Percentiles rank a stretch among this genome's conserved stretches.
phyloP scores from a whole-genome alignment of 2,888 invertebrate genomes.

The Agrotis segetum region DNA sequence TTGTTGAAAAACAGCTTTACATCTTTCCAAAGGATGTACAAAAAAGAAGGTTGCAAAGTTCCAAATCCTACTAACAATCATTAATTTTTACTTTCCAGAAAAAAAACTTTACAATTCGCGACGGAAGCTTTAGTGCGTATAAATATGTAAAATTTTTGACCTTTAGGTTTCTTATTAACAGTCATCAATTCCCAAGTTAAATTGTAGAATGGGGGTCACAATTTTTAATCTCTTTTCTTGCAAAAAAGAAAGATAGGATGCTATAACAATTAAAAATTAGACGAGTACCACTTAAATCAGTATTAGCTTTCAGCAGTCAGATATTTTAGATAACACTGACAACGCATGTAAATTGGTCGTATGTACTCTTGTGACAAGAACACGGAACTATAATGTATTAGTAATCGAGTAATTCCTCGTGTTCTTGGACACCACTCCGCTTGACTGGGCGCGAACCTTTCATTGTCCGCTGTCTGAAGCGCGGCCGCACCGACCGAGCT shows the following conservation, averaged over 20 bases:
- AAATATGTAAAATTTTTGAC: too few species aligned
- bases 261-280: not conserved
- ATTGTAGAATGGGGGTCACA: not conserved
- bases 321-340: not conserved
- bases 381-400: conserved; percentile 75
- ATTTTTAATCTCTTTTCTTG: too few species aligned
- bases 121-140: too few species aligned
- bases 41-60: too few species aligned
- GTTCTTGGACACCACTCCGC: conserved; percentile 67
- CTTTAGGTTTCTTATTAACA: too few species aligned
- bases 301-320: too few species aligned
- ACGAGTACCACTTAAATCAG: not conserved
- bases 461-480: conserved; percentile 58
- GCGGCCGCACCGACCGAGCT: conserved; percentile 45
- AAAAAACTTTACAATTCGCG: too few species aligned
- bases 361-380: conserved; percentile 54
- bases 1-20: too few species aligned
- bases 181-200: too few species aligned
- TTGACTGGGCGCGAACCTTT: conserved; percentile 70
- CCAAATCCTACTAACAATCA: too few species aligned
- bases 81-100: too few species aligned
- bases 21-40: too few species aligned
- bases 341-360: conserved; percentile 23
- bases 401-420: conserved; percentile 74
- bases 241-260: not conserved